Base-by-base conservation (phyloP, 1,140 invertebrate genomes). In the Pygmarrhopalites habei region DNA sequence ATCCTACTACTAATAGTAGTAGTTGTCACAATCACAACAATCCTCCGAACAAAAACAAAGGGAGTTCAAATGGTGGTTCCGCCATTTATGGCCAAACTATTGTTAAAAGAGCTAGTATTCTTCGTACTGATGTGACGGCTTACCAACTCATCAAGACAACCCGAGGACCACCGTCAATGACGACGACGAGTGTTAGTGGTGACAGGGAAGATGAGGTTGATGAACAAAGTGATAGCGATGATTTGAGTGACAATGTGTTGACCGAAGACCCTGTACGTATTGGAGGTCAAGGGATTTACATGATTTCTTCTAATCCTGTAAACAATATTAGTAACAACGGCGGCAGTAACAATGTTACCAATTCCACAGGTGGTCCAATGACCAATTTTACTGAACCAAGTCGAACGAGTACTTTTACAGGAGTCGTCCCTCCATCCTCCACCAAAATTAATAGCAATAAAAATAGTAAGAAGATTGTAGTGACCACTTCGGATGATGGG, bases 121-220 rank as follows among this genome's bases (percentile, higher is more conserved):
- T 92, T 17, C 86, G 89, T 71, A 90, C 88, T 75, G 83, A 90
- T 72, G 86, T 91, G 15, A 91, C 89, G 76, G 87, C 89, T 4
- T 92, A 92, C 71, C 86, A 89, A 53, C 76, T 92, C 63, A 82
- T 91, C 56, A 70, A 71, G 58, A 59, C 63, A 46, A 52, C 82
- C 64, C 74, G 60, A 73, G 74, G 72, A 21, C 55, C 30, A 56
- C 28, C 60, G 35, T 49, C 65, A 19, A 29, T 44, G 47, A 58
- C 19, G 30, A 62, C 19, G 28, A 39, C 35, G 47, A 71, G 65
- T 21, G 10, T 2, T 17, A 17, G 1, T 14, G 72, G 67, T 32
- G 75, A 75, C 61, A 74, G 46, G 32, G 26, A 51, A 53, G 39
- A 58, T 26, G 46, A 19, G 25, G 25, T 58, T 19, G 44, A 49